Percentiles rank a stretch among this genome's conserved stretches.
Evolutionary conservation across 1,140 invertebrate genomes (phyloP).

Genomic region (Ridgeia piscesae): DNA sequence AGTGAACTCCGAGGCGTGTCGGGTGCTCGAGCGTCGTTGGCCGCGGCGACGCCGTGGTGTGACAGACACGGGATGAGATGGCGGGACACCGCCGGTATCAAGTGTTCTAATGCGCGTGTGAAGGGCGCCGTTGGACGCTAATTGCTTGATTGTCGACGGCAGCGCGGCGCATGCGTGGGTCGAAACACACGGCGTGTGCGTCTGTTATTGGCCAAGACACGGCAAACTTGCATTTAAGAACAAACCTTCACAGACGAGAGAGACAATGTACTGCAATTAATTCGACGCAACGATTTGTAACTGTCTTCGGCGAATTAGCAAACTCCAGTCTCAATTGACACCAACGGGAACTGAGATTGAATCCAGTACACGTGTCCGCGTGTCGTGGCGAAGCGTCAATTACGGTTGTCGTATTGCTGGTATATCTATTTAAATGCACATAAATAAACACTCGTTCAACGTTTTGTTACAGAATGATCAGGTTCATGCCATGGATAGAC

Average conservation of each 20-base stretch:
- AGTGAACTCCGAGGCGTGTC: background rate
- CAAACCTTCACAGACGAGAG: background rate
- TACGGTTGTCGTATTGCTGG: no score
- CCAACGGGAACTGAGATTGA: background rate
- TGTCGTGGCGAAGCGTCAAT: no score
- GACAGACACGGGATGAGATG: background rate
- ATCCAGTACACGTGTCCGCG: no score
- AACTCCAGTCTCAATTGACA: background rate
- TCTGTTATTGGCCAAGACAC: background rate
- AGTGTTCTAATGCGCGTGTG: background rate
- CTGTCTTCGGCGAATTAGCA: background rate
- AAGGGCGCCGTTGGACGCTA: background rate
- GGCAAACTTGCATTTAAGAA: background rate
- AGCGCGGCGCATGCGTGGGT: background rate
- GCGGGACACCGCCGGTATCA: background rate
- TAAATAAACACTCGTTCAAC: no score
- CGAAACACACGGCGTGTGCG: background rate
- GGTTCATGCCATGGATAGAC: background rate
- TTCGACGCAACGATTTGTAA: background rate
- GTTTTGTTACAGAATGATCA: no score
- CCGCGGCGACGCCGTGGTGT: background rate
- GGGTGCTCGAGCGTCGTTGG: background rate
- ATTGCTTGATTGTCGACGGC: background rate
- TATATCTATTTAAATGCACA: no score
- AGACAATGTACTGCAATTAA: background rate